Base-by-base conservation (phyloP, 2,797 vertebrate species). In the Cyclura pinguis region DNA sequence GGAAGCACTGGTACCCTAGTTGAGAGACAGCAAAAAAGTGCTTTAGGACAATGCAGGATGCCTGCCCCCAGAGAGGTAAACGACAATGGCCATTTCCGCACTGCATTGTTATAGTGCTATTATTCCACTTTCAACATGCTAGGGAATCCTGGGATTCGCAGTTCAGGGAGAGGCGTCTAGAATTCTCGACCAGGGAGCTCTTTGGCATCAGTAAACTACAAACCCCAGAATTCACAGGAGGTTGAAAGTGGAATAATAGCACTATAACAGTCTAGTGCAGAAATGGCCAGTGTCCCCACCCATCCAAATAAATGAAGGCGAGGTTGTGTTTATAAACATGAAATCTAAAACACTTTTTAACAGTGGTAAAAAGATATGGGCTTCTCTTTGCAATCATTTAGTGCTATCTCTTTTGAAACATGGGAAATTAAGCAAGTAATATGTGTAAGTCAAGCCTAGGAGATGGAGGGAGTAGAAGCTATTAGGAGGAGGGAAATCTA, bases 351-450 rank as follows among this genome's bases (percentile, higher is more conserved):
- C 52, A n/a, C 5, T 59, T 82, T 64, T 27, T 35, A 29, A 8
- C 13, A 16, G 52, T 35, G 42, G 22, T 1, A 27, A 0, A 78
- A 18, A 32, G 52, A 42, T 50, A 29, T 59, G 20, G 13, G 24
- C 29, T 50, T 81, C 27, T 80, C 74, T 72, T 90, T 91, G 32
- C 14, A 86, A 50, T 85, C 3, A 4, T 89, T 78, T 57, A 78
- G 2, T 91, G 74, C 18, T 67, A 2, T 76, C 90, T 69, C 55
- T 92, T 93, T 82, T 94, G 27, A 86, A 84, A 0, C 73, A 76
- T 80, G 59, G 72, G 92, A 94, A 91, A 77, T 85, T 84, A 84
- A 88, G 88, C 32, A 74, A 38, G 62, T 6, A 38, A n/a, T 84
- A 78, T 50, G 6, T 80, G 35, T n/a, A 22, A 27, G 50, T 24